Evolutionary conservation across 2,113 vertebrate genomes (phyloP).

Genomic region (Agapornis roseicollis): DNA sequence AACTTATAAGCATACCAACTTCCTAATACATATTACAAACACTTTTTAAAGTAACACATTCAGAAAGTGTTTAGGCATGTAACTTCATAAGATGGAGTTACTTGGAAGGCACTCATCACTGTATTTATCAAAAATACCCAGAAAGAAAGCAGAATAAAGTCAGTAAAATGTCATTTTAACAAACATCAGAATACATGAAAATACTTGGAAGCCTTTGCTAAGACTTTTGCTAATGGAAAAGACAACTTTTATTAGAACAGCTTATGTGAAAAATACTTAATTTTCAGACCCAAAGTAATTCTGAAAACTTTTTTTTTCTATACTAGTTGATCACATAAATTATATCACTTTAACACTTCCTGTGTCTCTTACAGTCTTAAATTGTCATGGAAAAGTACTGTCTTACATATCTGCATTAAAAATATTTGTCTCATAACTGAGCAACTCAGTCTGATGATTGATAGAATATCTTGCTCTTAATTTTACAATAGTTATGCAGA

Average conservation of each 20-base stretch:
- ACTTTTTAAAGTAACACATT: background rate
- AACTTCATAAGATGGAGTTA: background rate
- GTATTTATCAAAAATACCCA: background rate
- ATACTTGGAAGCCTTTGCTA: background rate
- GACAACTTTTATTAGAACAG: background rate
- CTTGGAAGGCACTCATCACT: background rate
- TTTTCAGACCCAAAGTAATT: background rate
- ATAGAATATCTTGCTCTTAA: background rate
- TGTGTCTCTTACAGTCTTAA: background rate
- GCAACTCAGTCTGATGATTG: background rate
- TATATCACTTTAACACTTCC: background rate
- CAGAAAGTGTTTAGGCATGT: background rate
- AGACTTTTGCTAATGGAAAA: background rate
- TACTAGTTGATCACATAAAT: background rate
- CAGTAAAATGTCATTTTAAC: background rate
- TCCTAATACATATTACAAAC: background rate
- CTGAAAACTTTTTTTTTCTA: background rate
- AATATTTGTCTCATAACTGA: background rate
- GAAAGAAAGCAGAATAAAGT: background rate
- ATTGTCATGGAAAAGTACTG: background rate
- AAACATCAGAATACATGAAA: background rate
- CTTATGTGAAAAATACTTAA: background rate
- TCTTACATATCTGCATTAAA: background rate
- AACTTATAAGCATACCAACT: background rate
- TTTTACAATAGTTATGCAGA: background rate